phyloP scores from a whole-genome alignment of 1,140 invertebrate genomes.

The Semibalanus balanoides region DNA sequence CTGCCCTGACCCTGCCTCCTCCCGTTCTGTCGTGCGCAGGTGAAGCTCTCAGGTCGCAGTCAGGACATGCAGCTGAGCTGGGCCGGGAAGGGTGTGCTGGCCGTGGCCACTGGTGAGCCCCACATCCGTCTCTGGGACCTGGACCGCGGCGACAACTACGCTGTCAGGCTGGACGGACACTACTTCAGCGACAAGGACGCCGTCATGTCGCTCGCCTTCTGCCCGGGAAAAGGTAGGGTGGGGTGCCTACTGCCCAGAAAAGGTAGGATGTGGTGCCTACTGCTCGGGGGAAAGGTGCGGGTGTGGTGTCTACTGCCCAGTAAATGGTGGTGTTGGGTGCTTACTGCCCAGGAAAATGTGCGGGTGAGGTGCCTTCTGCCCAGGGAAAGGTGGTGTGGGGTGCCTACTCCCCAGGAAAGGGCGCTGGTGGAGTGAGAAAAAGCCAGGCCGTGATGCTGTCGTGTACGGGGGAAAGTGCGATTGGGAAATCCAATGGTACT shows the following conservation, averaged over 20 bases:
- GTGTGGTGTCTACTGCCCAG: too few species aligned
- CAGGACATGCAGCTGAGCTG: conserved; percentile 51
- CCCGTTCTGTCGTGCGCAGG: too few species aligned
- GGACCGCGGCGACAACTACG: conserved; percentile 79
- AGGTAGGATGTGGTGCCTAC: background rate
- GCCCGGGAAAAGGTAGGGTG: conserved; percentile 33
- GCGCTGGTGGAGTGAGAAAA: too few species aligned
- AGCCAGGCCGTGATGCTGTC: too few species aligned
- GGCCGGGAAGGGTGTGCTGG: conserved; percentile 53
- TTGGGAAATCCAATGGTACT: too few species aligned
- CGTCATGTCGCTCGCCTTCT: conserved; percentile 57
- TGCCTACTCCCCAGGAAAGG: too few species aligned
- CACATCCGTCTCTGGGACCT: conserved; percentile 83
- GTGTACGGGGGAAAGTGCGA: too few species aligned
- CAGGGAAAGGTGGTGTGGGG: too few species aligned
- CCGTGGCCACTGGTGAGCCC: conserved; percentile 61
- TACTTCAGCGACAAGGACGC: conserved; percentile 37
- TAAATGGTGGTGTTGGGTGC: too few species aligned
- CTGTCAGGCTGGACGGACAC: conserved; percentile 43
- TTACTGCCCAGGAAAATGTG: background rate
- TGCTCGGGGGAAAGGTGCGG: background rate
- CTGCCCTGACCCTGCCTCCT: too few species aligned
- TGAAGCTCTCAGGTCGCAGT: conserved; percentile 57
- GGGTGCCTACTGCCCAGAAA: background rate
- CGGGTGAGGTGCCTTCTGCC: too few species aligned